Base-by-base conservation (phyloP, 2,888 invertebrate genomes). In the Carterocephalus palaemon region DNA sequence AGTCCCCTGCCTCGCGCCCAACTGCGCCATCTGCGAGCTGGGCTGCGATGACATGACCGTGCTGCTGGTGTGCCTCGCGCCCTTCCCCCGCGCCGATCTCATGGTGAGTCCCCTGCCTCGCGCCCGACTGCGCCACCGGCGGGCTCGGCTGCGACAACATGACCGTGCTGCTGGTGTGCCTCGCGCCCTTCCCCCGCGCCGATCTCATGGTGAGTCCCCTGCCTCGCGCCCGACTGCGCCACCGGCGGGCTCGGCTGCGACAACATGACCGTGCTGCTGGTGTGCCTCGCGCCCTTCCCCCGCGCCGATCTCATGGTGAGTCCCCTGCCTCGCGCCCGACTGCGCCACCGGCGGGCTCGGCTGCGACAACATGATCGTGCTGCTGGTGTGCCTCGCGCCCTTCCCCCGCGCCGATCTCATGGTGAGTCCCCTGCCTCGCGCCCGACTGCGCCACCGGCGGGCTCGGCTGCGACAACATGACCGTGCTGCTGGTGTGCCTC, bases 31-130 rank as follows among this genome's bases (percentile, higher is more conserved):
- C 91, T 96, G 96, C 29, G 98, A 98, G 1, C 90, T 98, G 28
- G 99, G 99, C 57, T 98, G 98, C 79, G 99, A 99, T 85, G 99
- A 99, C 85, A 99, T 99, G 99, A 99, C 99, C 12, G 98, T 97
- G 2, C 91, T 98, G 20, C 85, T 98, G 23, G 90, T 98, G 43
- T 95, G 95, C 67, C 91, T 97, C 7, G 62, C 72, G 23, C 84
- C 84, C 0, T 84, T 84, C 72, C 84, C 83, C 4, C 57, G 70
- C 8, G 47, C 57, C 12, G 56, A 65, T 15, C 62, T 64, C 12
- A 58, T 66, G 56, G 77, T 77, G 38, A 59, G 69, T n/a, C n/a
- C 90, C 93, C 52, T 99, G 99, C 77, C 89, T 99, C 41, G 98
- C 99, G 1, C 99, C 99, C 2, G 98, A 99, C 86, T 95, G 96